Base-by-base conservation (phyloP, 2,888 invertebrate species). In the Epiblema foenella region DNA sequence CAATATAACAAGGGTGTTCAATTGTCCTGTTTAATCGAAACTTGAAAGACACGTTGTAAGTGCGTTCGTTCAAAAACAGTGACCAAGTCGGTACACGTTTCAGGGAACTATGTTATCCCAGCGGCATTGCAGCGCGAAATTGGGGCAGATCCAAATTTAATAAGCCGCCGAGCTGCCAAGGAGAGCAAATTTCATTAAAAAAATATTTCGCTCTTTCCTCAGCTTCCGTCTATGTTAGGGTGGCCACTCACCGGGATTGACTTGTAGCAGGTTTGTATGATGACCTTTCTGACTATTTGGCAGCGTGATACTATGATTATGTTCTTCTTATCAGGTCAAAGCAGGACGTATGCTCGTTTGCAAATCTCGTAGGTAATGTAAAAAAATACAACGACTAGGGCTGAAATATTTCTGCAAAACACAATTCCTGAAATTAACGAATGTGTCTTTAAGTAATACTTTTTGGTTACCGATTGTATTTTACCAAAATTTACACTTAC, bases 61-160 rank as follows among this genome's bases (percentile, higher is more conserved):
- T 17, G 17, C n/a, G n/a, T 29, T 8, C 39, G 51, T 46, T 62
- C 24, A 8, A n/a, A 29, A 56, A 56, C 10, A 62, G 59, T 15
- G 18, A 60, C 29, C 24, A 49, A 60, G 51, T 33, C 39, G 51
- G 37, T 58, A 20, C 51, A 33, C 17, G 52, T 18, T 33, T 51
- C 63, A 15, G n/a, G 7, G 4, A 46, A 66, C 56, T 66, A 46
- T 57, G 18, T 17, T n/a, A 17, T 56, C 42, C 57, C 65, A 17
- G 46, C 42, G 29, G 42, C 39, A 29, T 49, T 49, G 65, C 54
- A 59, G 20, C 65, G 46, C 33, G 46, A 60, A 70, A 70, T 66
- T 70, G 60, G 70, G 70, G 70, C 70, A 66, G 66, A 70, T 70
- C 59, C 60, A 70, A 70, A 70, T 66, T 70, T 70, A 70, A 70